Evolutionary conservation across 2,113 vertebrate genomes (phyloP).

Genomic region (Machaerirhynchus nigripectus): DNA sequence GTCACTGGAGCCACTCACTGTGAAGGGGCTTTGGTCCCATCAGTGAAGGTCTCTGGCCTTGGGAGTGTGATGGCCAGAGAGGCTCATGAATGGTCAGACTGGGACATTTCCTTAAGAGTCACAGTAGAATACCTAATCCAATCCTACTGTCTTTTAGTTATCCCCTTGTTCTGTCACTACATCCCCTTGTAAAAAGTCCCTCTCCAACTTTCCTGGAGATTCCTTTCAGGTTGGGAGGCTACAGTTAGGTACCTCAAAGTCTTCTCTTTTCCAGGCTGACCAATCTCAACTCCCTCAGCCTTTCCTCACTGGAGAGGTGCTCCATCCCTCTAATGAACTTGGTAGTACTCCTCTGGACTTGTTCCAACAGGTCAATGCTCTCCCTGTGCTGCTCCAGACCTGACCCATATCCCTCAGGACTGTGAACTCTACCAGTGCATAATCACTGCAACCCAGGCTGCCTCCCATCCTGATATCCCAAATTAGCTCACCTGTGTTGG

Average conservation of each 20-base stretch:
- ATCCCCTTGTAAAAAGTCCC: no score
- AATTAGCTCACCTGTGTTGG: neutral
- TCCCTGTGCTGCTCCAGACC: neutral
- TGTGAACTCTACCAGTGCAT: no score
- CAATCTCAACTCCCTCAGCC: neutral
- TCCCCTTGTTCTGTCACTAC: neutral
- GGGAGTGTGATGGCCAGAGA: neutral
- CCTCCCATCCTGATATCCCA: accelerated
- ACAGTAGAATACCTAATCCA: neutral
- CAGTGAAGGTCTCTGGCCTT: no score
- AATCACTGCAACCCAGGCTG: neutral
- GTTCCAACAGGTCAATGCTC: accelerated
- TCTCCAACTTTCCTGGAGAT: neutral
- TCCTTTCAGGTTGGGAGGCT: neutral
- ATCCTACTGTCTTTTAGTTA: neutral
- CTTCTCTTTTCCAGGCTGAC: neutral
- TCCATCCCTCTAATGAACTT: neutral
- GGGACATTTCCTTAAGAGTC: neutral
- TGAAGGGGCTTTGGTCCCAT: neutral
- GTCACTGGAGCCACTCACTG: neutral
- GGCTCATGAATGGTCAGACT: neutral
- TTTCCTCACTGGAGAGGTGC: neutral
- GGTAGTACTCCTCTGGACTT: neutral
- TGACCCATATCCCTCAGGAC: neutral
- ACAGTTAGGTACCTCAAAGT: neutral